Conservation (phyloP, 2,888 invertebrate species). For the Ypsolopha sequella region DNA sequence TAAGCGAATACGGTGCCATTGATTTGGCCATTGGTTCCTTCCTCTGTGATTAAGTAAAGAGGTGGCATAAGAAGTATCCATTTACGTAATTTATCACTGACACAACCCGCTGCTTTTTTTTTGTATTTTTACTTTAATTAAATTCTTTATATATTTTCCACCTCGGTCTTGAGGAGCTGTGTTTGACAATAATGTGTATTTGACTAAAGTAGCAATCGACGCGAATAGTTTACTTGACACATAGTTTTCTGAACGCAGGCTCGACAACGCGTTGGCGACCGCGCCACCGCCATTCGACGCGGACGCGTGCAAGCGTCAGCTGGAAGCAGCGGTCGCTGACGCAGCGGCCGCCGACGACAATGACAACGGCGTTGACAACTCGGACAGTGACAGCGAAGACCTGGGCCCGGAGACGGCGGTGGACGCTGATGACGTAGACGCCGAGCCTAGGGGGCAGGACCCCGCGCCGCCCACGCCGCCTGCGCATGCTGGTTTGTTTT, state of each 20-base stretch:
- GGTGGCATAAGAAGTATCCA: too few relatives aligned
- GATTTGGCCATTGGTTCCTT: too few relatives aligned
- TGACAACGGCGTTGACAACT: slow-evolving; percentile 52
- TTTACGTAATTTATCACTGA: too few relatives aligned
- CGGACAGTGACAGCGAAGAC: slow-evolving; percentile 74
- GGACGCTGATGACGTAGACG: slow-evolving; percentile 71
- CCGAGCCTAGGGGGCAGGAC: slow-evolving; percentile 38
- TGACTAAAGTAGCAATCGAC: too few relatives aligned
- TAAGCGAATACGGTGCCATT: too few relatives aligned
- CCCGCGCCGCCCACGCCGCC: slow-evolving; percentile 69
- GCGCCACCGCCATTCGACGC: slow-evolving; percentile 50
- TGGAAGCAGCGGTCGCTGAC: slow-evolving; percentile 28
- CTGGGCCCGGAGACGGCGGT: slow-evolving; percentile 84
- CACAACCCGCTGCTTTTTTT: too few relatives aligned
- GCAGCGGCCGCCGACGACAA: slow-evolving; percentile 39
- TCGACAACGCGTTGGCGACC: slow-evolving; percentile 64
- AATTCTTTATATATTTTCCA: too few relatives aligned
- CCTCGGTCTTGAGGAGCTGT: too few relatives aligned
- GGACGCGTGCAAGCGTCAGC: slow-evolving; percentile 42
- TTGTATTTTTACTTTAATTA: too few relatives aligned
- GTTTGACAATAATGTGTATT: too few relatives aligned
- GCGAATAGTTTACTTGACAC: too few relatives aligned
- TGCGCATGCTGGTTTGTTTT: slow-evolving; percentile 45
- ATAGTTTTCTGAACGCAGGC: slow-evolving; percentile 24
- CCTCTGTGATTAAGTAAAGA: too few relatives aligned